phyloP scores from a whole-genome alignment of 2,888 invertebrate species.

The Osmoderma eremita region DNA sequence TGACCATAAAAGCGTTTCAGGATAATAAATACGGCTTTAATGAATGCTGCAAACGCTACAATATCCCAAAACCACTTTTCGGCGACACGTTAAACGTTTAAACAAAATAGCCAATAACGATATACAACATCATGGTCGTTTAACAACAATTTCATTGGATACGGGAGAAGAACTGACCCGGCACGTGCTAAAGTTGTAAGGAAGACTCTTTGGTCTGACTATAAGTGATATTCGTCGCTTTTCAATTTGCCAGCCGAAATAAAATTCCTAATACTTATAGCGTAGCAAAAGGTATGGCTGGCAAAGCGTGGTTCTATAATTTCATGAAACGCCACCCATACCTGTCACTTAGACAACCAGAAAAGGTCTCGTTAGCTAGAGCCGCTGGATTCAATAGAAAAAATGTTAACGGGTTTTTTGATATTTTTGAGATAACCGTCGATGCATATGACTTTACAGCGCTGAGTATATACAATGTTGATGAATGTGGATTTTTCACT shows the following conservation, averaged over 20 bases:
- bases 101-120: slow-evolving; percentile 45
- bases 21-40: slow-evolving; percentile 33
- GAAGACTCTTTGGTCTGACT: slow-evolving; percentile 41
- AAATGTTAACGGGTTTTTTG: slow-evolving; percentile 5
- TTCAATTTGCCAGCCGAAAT: slow-evolving; percentile 43
- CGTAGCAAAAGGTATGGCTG: slow-evolving; percentile 38
- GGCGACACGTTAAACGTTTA: slow-evolving; percentile 41
- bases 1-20: slow-evolving; percentile 38
- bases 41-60: slow-evolving; percentile 39
- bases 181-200: slow-evolving; percentile 44
- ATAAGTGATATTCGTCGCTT: slow-evolving; percentile 38
- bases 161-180: slow-evolving; percentile 44
- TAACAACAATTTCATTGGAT: slow-evolving; percentile 35
- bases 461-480: slow-evolving; percentile 58
- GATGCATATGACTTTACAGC: slow-evolving; percentile 9
- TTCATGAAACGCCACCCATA: slow-evolving; percentile 28
- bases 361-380: slow-evolving; percentile 25
- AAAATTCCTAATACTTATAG: slow-evolving; percentile 39
- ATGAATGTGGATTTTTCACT: slow-evolving; percentile 59
- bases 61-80: slow-evolving; percentile 45
- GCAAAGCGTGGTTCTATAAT: slow-evolving; percentile 12
- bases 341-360: slow-evolving; percentile 12
- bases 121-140: slow-evolving; percentile 36
- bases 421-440: slow-evolving; percentile 5
- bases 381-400: slow-evolving; percentile 18